phyloP scores from a whole-genome alignment of 2,888 invertebrate species.

The Sepioteuthis lessoniana region DNA sequence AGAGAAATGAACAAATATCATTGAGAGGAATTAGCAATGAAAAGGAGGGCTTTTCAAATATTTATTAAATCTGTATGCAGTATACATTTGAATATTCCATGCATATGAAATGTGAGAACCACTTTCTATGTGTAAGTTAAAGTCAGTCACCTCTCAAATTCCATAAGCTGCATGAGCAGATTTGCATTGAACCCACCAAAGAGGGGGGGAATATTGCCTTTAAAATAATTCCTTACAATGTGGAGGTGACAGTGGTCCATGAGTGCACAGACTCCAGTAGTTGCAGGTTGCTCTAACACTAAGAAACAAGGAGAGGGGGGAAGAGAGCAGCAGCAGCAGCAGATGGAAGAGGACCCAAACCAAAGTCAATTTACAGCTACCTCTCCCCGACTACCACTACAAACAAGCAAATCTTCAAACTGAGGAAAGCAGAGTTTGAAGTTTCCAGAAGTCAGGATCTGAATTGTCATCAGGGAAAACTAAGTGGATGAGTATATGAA shows the following conservation, averaged over 20 bases:
- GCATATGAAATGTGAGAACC: constrained; percentile 45
- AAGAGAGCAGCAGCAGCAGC: background rate
- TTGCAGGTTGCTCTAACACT: background rate
- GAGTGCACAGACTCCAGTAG: constrained; percentile 4
- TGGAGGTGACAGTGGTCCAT: constrained; percentile 7
- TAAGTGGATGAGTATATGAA: background rate
- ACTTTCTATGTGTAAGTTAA: constrained; percentile 34
- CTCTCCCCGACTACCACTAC: background rate
- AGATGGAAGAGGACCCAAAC: background rate
- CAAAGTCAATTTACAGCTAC: background rate
- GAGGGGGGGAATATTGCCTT: background rate
- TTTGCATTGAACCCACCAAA: constrained; percentile 39
- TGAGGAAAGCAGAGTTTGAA: background rate
- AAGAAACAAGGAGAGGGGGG: background rate
- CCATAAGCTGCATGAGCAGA: constrained; percentile 26
- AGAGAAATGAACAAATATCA: background rate
- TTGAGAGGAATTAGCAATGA: constrained; percentile 43
- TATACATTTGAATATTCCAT: constrained; percentile 46
- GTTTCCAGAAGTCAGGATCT: background rate
- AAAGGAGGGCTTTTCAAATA: constrained; percentile 45
- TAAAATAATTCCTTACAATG: background rate
- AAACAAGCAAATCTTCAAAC: background rate
- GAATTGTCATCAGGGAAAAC: background rate
- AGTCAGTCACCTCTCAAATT: constrained; percentile 40
- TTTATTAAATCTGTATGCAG: constrained; percentile 48